A percentile compares a stretch with the other conserved stretches of the same genome.
Evolutionary conservation across 1,140 invertebrate species (phyloP).

Genomic region (Halyomorpha halys): DNA sequence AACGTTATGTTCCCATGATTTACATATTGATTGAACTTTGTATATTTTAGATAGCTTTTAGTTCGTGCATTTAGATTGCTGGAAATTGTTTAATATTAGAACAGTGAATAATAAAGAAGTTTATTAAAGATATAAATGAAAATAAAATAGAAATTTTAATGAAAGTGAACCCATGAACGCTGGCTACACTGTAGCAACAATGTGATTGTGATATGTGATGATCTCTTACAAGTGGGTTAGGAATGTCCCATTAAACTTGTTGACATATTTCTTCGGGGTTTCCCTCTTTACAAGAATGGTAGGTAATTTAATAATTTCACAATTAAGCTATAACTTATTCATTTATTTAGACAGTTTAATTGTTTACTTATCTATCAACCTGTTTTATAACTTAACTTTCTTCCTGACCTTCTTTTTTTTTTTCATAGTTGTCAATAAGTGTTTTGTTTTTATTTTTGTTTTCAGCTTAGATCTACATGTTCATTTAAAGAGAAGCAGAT

Average conservation of each 20-base stretch:
- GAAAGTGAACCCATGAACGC: too few relatives aligned
- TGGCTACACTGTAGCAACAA: conserved; percentile 12
- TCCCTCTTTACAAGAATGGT: neutral
- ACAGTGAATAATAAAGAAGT: too few relatives aligned
- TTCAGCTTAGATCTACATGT: neutral
- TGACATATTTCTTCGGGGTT: conserved; percentile 11
- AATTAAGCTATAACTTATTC: neutral
- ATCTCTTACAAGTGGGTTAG: conserved; percentile 16
- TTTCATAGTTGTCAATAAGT: neutral
- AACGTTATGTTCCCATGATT: too few relatives aligned
- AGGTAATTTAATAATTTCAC: neutral
- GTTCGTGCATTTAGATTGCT: too few relatives aligned
- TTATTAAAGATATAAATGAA: too few relatives aligned
- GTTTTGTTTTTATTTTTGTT: too few relatives aligned
- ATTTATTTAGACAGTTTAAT: neutral
- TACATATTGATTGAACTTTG: too few relatives aligned
- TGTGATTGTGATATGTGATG: conserved; percentile 4
- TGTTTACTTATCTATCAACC: neutral
- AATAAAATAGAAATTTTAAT: too few relatives aligned
- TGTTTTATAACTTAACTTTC: neutral
- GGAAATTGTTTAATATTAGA: too few relatives aligned
- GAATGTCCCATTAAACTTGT: conserved; percentile 14
- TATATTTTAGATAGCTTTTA: too few relatives aligned
- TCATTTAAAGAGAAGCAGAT: neutral
- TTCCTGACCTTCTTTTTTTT: neutral